phyloP scores from a whole-genome alignment of 2,888 invertebrate species.

The Hecatera dysodea region DNA sequence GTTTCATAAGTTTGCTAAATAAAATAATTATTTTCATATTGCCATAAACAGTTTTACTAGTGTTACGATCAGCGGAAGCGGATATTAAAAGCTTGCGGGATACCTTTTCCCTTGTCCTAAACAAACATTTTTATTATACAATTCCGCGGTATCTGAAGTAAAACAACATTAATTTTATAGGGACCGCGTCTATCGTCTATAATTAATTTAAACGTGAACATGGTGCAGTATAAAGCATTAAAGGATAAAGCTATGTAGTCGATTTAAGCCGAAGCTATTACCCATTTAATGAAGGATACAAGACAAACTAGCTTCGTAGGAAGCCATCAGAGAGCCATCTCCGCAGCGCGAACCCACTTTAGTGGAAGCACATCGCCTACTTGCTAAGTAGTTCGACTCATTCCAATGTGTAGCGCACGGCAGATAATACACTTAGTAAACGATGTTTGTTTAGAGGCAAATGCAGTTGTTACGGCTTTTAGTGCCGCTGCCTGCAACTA shows the following conservation, averaged over 20 bases:
- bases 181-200: slow-evolving; percentile 15
- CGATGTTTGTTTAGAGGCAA: slow-evolving; percentile 81
- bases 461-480: slow-evolving; percentile 84
- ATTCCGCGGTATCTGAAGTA: slow-evolving; percentile 33
- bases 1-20: slow-evolving; percentile 5
- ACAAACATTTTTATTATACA: slow-evolving; percentile 46
- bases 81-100: slow-evolving; percentile 54
- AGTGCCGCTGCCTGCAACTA: slow-evolving; percentile 75
- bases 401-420: slow-evolving; percentile 78
- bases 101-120: slow-evolving; percentile 38
- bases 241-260: slow-evolving; percentile 72
- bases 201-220: slow-evolving; percentile 55
- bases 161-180: slow-evolving; percentile 48
- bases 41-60: slow-evolving; percentile 38
- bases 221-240: slow-evolving; percentile 45
- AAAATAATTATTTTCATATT: slow-evolving; percentile 21
- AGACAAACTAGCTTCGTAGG: slow-evolving; percentile 81
- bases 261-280: slow-evolving; percentile 78
- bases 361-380: slow-evolving; percentile 77
- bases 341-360: slow-evolving; percentile 80
- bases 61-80: slow-evolving; percentile 46
- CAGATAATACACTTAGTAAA: slow-evolving; percentile 81
- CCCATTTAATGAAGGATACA: slow-evolving; percentile 81
- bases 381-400: slow-evolving; percentile 81
- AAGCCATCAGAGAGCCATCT: slow-evolving; percentile 80